Base-by-base conservation (phyloP, 2,797 vertebrate genomes). In the Geotrypetes seraphini region DNA sequence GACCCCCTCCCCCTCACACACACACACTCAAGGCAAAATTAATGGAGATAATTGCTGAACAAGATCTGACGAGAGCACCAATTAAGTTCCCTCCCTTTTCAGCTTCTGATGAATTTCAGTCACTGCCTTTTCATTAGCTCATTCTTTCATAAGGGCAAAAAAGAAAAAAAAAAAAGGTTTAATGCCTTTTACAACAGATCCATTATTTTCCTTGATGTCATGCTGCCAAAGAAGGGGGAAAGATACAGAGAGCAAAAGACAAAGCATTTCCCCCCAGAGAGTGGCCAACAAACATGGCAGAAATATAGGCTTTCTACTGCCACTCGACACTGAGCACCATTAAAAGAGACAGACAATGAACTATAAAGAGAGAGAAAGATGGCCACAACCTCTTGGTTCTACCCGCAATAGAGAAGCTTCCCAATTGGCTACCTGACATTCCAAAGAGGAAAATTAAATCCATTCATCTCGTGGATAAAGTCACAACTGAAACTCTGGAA, bases 391-490 rank as follows among this genome's bases (percentile, higher is more conserved):
- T 20, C 19, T 17, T 3, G 5, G 16, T 43, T 19, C 28, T 28
- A 31, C 27, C 39, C 18, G 10, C 2, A 31, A 30, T 25, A 12
- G 28, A 15, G n/a, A 20, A 31, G 45, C 40, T 47, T 55, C 37
- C 5, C 12, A 32, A 17, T 17, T 6, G 26, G 46, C 50, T 45
- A 50, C 52, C 14, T 50, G 58, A 49, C 2, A 3, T 8, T 41
- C 48, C 8, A 3, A 42, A 54, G 59, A 61, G 45, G 59, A 43
- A 71, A 76, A 79, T 70, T 53, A 75, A 76, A 69, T 36, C 31
- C 63, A 60, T 75, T 71, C 62, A 62, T 73, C 64, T 75, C 69
- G 1, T 29, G 11, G 12, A n/a, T n/a, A 56, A 32, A 35, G 39
- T 48, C 59, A 44, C 55, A 52, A 36, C 1, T 21, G 63, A 58